These are phyloP conservation scores for Blennius ocellaris DNA, from an alignment of 2,113 vertebrate species.

Conservation along the genomic window DNA sequence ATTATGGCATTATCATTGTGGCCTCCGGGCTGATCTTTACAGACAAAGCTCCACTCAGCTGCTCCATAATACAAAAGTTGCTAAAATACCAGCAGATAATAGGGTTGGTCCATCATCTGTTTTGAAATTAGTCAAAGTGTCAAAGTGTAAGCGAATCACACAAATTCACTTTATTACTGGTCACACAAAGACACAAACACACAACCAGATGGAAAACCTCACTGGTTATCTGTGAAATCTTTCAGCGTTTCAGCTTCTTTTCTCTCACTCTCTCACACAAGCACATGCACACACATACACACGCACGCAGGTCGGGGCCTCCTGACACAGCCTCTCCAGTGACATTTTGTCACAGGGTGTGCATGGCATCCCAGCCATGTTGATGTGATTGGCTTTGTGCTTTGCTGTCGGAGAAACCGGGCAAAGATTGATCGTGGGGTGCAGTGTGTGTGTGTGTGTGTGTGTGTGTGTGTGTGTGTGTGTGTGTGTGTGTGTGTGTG, in stretches of 20 bases:
- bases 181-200: slow-evolving; percentile 15
- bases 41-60: slow-evolving; percentile 30
- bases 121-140: slow-evolving; percentile 27
- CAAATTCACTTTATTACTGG: slow-evolving; percentile 24
- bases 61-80: slow-evolving; percentile 18
- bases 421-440: slow-evolving; percentile 72
- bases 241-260: slow-evolving; percentile 15
- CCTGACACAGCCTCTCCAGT: slow-evolving; percentile 67
- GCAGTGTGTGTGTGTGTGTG: slow-evolving; percentile 18
- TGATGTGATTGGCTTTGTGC: slow-evolving; percentile 77
- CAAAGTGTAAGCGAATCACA: slow-evolving; percentile 10
- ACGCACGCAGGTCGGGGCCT: slow-evolving; percentile 24
- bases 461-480: slow-evolving; percentile 16
- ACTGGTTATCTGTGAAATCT: not conserved
- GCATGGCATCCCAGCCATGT: slow-evolving; percentile 55
- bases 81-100: slow-evolving; percentile 49
- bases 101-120: slow-evolving; percentile 25
- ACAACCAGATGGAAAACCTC: slow-evolving; percentile 3
- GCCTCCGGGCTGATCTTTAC: slow-evolving; percentile 24
- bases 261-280: slow-evolving; percentile 2
- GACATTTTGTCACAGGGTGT: slow-evolving; percentile 77
- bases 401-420: slow-evolving; percentile 64
- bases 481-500: not conserved
- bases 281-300: slow-evolving; percentile 10
- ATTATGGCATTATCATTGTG: slow-evolving; percentile 26